A percentile compares a stretch with the other conserved stretches of the same genome.
These are phyloP conservation scores for Zophobas atratus DNA, from an alignment of 1,140 invertebrate genomes.

Conservation along the genomic window DNA sequence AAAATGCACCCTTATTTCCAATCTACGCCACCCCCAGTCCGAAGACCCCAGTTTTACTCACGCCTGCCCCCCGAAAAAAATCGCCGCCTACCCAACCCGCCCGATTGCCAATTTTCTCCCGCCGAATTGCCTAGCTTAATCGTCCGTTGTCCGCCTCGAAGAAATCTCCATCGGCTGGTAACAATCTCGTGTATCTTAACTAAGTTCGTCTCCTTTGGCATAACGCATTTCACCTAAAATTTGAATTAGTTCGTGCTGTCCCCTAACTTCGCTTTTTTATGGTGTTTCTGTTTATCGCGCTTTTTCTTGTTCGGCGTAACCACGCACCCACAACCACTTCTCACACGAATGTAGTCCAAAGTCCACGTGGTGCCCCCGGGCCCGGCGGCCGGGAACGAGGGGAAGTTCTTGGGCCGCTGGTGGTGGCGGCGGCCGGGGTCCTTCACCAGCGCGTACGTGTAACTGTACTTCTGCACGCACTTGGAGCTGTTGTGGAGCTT, in stretches of 20 bases:
- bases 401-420: constrained; percentile 66
- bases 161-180: too few species aligned
- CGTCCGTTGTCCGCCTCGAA: too few species aligned
- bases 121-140: too few species aligned
- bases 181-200: too few species aligned
- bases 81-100: too few species aligned
- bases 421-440: constrained; percentile 65
- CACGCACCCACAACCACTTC: constrained; percentile 88
- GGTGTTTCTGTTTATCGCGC: constrained; percentile 56
- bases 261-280: constrained; percentile 35
- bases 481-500: constrained; percentile 78
- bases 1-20: too few species aligned
- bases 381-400: constrained; percentile 71
- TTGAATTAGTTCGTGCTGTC: constrained; percentile 22
- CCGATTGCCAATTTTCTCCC: too few species aligned
- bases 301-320: constrained; percentile 68
- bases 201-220: constrained; percentile 49
- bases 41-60: too few species aligned
- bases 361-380: constrained; percentile 75
- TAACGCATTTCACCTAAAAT: constrained; percentile 10
- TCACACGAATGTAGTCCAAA: constrained; percentile 86
- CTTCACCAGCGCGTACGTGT: constrained; percentile 85
- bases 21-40: too few species aligned
- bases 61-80: too few species aligned
- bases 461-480: constrained; percentile 89